A percentile compares a stretch with the other conserved stretches of the same genome.
Evolutionary conservation across 1,140 invertebrate species (phyloP).

Genomic region (Halesus radiatus): DNA sequence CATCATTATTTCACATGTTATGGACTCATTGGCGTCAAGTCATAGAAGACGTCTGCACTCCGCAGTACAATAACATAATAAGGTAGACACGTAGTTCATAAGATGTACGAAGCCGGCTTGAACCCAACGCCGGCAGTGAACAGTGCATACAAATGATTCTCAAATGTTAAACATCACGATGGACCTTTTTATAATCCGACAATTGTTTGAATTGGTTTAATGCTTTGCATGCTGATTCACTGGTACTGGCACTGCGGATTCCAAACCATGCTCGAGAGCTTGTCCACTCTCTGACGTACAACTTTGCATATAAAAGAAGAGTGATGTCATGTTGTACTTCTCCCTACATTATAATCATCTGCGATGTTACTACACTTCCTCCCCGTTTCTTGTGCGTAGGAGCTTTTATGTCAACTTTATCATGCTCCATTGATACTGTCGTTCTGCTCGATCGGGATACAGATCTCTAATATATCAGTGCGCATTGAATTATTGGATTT

Average conservation of each 20-base stretch:
- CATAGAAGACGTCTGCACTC: not conserved
- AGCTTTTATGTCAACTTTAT: slow-evolving; percentile 18
- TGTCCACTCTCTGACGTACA: slow-evolving; percentile 35
- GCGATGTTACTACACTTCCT: slow-evolving; percentile 13
- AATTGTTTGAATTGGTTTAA: slow-evolving; percentile 41
- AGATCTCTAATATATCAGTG: too few relatives aligned
- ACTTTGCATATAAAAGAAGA: slow-evolving; percentile 45
- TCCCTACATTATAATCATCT: slow-evolving; percentile 5
- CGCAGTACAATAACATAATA: not conserved
- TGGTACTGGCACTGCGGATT: not conserved
- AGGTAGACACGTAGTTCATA: slow-evolving; percentile 5
- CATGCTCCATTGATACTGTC: not conserved
- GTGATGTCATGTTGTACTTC: slow-evolving; percentile 37
- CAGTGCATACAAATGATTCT: slow-evolving; percentile 33
- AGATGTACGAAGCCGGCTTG: slow-evolving; percentile 1
- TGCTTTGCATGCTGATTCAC: slow-evolving; percentile 23
- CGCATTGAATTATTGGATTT: too few relatives aligned
- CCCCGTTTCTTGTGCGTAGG: not conserved
- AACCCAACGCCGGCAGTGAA: slow-evolving; percentile 4
- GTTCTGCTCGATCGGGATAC: too few relatives aligned
- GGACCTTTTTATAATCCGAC: slow-evolving; percentile 36
- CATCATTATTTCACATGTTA: too few relatives aligned
- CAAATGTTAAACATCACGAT: not conserved
- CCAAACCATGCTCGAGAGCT: not conserved
- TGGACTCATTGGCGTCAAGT: not conserved